Base-by-base conservation (phyloP, 1,140 invertebrate genomes). In the Telenomus remus region DNA sequence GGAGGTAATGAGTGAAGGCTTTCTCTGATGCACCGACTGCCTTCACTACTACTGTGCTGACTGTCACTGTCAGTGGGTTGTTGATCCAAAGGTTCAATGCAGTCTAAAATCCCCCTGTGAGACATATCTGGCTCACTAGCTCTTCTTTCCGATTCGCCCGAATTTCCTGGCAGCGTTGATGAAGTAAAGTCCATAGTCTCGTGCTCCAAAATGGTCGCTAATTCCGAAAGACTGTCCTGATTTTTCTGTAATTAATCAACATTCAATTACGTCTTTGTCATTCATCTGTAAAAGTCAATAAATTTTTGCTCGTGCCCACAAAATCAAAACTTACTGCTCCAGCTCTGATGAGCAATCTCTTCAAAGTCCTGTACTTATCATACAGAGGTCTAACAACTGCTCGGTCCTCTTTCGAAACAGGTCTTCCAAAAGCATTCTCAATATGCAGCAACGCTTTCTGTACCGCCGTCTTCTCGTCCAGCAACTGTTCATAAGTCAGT, bases 131-230 rank as follows among this genome's bases (percentile, higher is more conserved):
- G 85, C 14, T 90, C 89, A 14, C 89, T 89, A 0, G 86, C 88
- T 57, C 85, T 80, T 71, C 86, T 85, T 49, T 87, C 85, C 5
- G 71, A 56, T 43, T 91, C 91, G 2, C 82, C 83, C n/a, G 89
- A 85, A 79, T 89, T 91, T 61, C 89, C 89, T 8, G 90, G 87
- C 68, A 90, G 88, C 69, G 89, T 82, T 10, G 89, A 85, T 12
- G 91, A 87, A 4, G 91, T 92, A 79, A 98, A 97, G 79, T 96
- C 92, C 92, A 98, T 96, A 6, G 95, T 91, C 84, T 96, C 95
- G 81, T 97, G 94, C 86, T 98, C 97, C 76, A 96, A 90, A 75
- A 98, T 97, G 4, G 96, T 97, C n/a, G 95, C 95, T 71, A 98
- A 85, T 85, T 97, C 96, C 2, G 91, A 90, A n/a, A 92, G 89